phyloP scores from a whole-genome alignment of 2,888 invertebrate genomes.

The Pristionchus fissidentatus region DNA sequence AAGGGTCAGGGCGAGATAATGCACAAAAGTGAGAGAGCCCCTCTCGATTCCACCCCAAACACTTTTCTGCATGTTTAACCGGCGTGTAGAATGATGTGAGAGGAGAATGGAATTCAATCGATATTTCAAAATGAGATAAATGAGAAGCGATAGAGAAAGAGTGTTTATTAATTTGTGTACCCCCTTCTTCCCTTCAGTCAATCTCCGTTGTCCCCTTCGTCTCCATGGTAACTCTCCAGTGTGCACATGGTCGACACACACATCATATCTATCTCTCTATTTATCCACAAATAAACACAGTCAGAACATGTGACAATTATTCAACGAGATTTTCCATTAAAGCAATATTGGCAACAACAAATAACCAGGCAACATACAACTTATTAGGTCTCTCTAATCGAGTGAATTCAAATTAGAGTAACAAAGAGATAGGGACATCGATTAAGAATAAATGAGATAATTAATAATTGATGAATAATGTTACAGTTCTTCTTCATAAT shows the following conservation, averaged over 20 bases:
- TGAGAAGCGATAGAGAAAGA: not conserved
- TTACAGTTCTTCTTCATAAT: constrained; percentile 18
- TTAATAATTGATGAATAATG: not conserved
- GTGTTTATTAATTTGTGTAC: no score
- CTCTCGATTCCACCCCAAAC: not conserved
- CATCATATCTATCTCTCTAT: not conserved
- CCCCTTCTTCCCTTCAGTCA: not conserved
- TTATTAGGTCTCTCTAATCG: not conserved
- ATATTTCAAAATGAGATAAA: not conserved
- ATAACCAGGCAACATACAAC: not conserved
- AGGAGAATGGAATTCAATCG: no score
- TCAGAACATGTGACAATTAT: not conserved
- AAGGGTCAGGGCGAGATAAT: no score
- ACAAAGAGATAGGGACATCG: not conserved
- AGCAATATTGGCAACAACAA: not conserved
- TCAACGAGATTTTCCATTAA: no score
- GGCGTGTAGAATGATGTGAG: no score
- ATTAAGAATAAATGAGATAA: not conserved
- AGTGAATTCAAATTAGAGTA: no score
- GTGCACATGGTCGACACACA: not conserved
- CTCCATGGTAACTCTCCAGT: not conserved
- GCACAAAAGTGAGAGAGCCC: no score
- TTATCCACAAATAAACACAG: not conserved
- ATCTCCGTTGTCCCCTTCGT: not conserved
- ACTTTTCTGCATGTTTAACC: no score